Percentiles rank a stretch among this genome's conserved stretches.
Evolutionary conservation across 2,797 vertebrate species (phyloP).

Genomic region (Sphenodon punctatus): DNA sequence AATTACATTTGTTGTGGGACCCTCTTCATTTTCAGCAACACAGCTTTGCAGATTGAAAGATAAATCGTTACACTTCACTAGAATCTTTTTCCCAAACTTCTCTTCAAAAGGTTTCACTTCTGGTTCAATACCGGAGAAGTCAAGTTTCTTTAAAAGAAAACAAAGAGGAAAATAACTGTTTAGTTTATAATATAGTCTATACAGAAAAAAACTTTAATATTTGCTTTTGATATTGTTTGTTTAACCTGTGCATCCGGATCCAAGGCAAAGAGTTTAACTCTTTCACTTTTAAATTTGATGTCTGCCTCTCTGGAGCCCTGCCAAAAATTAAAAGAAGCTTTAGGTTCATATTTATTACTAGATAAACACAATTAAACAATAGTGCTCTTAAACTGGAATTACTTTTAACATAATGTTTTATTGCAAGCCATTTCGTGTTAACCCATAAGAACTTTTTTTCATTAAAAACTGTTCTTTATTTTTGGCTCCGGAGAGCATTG

Average conservation of each 20-base stretch:
- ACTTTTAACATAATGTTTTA: background rate
- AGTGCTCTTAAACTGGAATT: background rate
- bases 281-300: constrained; percentile 91
- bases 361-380: background rate
- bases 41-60: constrained; percentile 96
- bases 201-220: background rate
- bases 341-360: background rate
- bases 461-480: too few species aligned
- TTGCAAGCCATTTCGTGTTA: background rate
- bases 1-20: constrained; percentile 92
- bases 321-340: constrained; percentile 43
- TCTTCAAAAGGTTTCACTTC: constrained; percentile 95
- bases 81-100: constrained; percentile 92
- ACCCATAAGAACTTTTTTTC: too few species aligned
- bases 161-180: background rate
- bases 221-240: background rate
- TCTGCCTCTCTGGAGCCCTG: constrained; percentile 92
- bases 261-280: constrained; percentile 92
- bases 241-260: constrained; percentile 96
- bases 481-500: too few species aligned
- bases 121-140: constrained; percentile 89
- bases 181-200: background rate
- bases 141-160: constrained; percentile 86
- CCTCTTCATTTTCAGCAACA: constrained; percentile 92
- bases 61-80: constrained; percentile 92